Conservation (phyloP, 2,113 vertebrate species). For the Otus sunia region DNA sequence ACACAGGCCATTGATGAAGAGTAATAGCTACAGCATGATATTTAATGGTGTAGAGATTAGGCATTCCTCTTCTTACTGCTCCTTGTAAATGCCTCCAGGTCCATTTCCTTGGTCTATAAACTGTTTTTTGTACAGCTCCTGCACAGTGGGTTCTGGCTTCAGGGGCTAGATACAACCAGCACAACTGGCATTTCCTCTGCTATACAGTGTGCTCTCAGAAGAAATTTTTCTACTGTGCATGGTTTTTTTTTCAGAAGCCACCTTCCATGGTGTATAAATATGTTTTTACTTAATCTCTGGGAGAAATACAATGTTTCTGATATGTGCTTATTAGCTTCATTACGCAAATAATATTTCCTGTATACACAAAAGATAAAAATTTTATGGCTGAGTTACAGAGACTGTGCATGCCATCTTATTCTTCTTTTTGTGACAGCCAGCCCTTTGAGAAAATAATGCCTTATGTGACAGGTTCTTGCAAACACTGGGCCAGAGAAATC, state of each 20-base stretch:
- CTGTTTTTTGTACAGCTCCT: neutral
- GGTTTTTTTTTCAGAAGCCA: neutral
- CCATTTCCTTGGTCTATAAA: neutral
- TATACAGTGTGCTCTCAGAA: neutral
- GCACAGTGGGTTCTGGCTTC: neutral
- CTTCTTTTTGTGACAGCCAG: neutral
- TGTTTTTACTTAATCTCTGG: neutral
- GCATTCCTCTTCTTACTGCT: neutral
- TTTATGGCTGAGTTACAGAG: conserved; percentile 8
- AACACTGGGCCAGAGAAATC: neutral
- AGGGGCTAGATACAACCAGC: neutral
- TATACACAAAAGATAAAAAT: neutral
- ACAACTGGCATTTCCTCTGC: neutral
- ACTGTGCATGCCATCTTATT: neutral
- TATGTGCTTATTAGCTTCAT: neutral
- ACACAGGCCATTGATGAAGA: neutral
- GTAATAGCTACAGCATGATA: neutral
- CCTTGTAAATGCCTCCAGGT: neutral
- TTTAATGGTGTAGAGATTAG: neutral
- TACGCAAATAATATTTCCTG: neutral
- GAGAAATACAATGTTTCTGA: neutral
- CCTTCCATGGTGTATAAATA: neutral
- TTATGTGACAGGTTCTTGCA: conserved; percentile 4
- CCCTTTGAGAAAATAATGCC: neutral
- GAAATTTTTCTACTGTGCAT: neutral